Evolutionary conservation across 2,888 invertebrate species (phyloP), one percentile per base, ranked within the genome.

Genomic region (Harpalus rubripes): DNA sequence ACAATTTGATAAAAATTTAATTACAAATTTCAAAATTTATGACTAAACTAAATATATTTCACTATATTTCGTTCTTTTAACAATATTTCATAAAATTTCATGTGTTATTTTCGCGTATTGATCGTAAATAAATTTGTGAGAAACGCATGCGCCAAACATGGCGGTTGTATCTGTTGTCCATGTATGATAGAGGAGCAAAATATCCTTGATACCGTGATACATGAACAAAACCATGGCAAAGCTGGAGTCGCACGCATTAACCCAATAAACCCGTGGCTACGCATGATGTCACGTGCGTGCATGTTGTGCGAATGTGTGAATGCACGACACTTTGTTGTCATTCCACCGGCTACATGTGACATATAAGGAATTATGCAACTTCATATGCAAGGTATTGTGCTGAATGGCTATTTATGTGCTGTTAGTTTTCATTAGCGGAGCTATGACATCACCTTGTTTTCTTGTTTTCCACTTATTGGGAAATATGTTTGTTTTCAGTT

Each of bases 361-460:
- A 52, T 65, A 84, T 78, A 84, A 63, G 84, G 78, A 84, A 65
- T 84, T 78, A 84, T 84, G 84, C 84, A 84, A 84, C 78, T 44
- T 44, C 26, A 44, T 39, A 63, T 15, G 44, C 61, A 76, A 84
- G 84, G 84, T 84, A 84, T 78, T 78, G 61, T 80, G 22, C 26
- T 80, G 32, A 26, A 41, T 78, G 59, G 78, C 56, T 78, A 76
- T 44, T 76, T 76, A 18, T 52, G 18, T 56, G 26, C 32, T 59
- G n/a, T 59, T 78, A 58, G 78, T 58, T 74, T 74, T 80, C 22
- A 80, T 80, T 59, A 61, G 61, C 61, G 8, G 78, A 26, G 39
- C 39, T 76, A 39, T 72, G 72, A 74, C 72, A 74, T 74, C 72
- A 74, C 18, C 78, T 52, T 76, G 78, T 78, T 78, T 78, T 78